These are phyloP conservation scores for Lepilemur septentrionalis DNA, from an alignment of 2,797 vertebrate genomes.

Conservation along the genomic window DNA sequence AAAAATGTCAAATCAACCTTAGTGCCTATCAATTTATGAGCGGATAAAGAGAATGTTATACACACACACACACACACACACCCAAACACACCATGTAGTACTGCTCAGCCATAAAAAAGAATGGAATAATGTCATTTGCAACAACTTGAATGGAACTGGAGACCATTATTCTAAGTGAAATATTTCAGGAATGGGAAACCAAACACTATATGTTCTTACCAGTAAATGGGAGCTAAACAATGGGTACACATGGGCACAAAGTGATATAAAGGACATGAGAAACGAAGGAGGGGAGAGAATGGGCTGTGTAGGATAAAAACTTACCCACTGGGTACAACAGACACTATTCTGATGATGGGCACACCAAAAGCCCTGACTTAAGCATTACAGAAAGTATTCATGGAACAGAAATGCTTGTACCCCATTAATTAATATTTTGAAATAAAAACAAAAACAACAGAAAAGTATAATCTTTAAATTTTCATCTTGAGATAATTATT, in stretches of 20 bases:
- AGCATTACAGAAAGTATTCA: neutral
- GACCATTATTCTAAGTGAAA: neutral
- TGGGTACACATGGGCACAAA: neutral
- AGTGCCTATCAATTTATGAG: neutral
- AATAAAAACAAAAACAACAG: neutral
- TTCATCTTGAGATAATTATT: slow-evolving; percentile 27
- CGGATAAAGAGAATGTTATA: neutral
- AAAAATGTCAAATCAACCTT: neutral
- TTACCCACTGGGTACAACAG: neutral
- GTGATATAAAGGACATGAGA: neutral
- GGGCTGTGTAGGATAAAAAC: neutral
- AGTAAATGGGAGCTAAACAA: neutral
- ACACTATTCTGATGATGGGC: neutral
- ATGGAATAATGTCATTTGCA: neutral
- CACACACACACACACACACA: neutral
- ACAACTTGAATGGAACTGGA: neutral
- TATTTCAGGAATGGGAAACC: neutral
- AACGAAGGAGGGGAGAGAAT: neutral
- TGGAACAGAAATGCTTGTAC: neutral
- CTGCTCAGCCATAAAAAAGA: neutral
- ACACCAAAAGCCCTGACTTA: neutral
- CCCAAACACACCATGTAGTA: neutral
- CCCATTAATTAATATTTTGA: neutral
- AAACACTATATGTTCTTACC: neutral
- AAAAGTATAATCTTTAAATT: neutral